Percentiles rank a stretch among this genome's conserved stretches.
Conservation (phyloP, 2,113 vertebrate genomes). For the Ploceus nigricollis region DNA sequence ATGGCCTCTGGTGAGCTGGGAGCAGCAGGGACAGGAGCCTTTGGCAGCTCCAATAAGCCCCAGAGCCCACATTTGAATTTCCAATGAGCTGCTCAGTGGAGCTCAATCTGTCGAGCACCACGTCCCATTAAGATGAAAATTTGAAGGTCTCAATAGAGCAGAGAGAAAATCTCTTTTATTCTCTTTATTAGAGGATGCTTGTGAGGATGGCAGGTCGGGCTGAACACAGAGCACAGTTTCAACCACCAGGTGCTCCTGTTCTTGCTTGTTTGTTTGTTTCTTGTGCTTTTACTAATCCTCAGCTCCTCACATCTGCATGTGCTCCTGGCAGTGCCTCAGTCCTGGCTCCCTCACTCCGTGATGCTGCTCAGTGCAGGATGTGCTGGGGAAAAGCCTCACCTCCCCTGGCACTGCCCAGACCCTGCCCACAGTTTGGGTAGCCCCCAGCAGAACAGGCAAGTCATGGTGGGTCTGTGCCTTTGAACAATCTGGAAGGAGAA, state of each 20-base stretch:
- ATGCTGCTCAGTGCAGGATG: rapidly evolving
- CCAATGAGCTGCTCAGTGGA: conserved; percentile 9
- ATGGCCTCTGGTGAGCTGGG: background rate
- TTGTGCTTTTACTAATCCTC: background rate
- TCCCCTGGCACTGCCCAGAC: background rate
- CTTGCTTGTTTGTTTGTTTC: background rate
- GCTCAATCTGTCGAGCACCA: conserved; percentile 36
- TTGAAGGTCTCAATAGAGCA: conserved; percentile 15
- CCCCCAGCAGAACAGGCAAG: background rate
- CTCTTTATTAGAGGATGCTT: background rate
- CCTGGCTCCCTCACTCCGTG: background rate
- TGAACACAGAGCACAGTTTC: background rate
- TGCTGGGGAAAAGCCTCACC: background rate
- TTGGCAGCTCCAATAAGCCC: background rate
- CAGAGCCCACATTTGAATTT: conserved; percentile 22
- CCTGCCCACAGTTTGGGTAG: background rate
- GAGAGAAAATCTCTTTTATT: background rate
- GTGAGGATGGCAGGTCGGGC: background rate
- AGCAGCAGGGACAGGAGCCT: background rate
- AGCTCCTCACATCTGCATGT: too few species aligned
- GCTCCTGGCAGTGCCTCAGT: too few species aligned
- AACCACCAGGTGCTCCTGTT: background rate
- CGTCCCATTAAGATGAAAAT: conserved; percentile 29
- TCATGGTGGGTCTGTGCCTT: background rate
- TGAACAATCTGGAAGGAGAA: background rate